Evolutionary conservation across 2,113 vertebrate species (phyloP).

Genomic region (Oxyruncus cristatus): DNA sequence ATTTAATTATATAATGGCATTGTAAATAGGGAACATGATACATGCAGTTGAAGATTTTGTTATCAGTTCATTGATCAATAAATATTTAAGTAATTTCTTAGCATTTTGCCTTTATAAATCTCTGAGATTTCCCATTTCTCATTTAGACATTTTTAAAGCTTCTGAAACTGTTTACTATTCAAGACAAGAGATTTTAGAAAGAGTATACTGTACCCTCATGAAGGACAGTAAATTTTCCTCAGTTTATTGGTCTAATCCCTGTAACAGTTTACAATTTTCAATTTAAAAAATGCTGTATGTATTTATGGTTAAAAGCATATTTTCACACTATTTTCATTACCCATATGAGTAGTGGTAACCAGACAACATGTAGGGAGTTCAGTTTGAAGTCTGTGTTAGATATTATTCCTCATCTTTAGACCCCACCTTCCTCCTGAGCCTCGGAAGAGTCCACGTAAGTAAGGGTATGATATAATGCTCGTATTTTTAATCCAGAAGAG

Average conservation of each 20-base stretch:
- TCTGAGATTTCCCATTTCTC: not conserved
- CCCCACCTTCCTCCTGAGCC: not conserved
- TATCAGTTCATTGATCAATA: not conserved
- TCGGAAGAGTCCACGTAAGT: rapidly evolving
- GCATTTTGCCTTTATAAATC: not conserved
- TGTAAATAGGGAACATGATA: not conserved
- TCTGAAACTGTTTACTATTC: not conserved
- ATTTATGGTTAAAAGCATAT: not conserved
- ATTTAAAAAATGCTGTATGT: not conserved
- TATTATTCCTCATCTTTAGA: not conserved
- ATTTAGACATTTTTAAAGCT: not conserved
- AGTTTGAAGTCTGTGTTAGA: not conserved
- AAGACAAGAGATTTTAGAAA: not conserved
- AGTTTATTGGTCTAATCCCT: not conserved
- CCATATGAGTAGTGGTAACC: not conserved
- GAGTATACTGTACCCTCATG: not conserved
- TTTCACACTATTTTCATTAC: not conserved
- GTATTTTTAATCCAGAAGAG: not conserved
- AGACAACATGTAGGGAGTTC: not conserved
- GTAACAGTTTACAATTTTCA: not conserved
- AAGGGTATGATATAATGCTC: not conserved
- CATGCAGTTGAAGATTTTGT: not conserved
- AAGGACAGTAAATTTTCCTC: not conserved
- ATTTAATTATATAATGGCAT: not conserved
- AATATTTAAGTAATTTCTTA: not conserved